These are phyloP conservation scores for Calidris pugnax DNA, from an alignment of 2,113 vertebrate species.

Conservation along the genomic window DNA sequence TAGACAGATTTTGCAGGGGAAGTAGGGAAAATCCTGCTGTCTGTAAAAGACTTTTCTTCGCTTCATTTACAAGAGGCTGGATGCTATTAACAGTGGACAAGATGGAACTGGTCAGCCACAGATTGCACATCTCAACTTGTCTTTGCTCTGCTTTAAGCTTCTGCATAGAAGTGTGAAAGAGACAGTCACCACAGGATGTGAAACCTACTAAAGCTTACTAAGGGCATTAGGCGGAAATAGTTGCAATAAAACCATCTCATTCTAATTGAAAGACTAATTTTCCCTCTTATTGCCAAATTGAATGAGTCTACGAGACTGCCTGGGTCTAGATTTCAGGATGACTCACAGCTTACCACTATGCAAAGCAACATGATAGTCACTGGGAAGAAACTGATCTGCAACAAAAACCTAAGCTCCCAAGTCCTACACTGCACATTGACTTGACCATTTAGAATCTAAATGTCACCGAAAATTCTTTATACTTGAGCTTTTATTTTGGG, in stretches of 20 bases:
- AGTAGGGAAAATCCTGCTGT: background rate
- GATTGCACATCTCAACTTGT: background rate
- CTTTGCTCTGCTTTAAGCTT: background rate
- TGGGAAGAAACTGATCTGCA: background rate
- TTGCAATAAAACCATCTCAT: background rate
- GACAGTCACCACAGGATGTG: background rate
- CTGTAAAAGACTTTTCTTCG: background rate
- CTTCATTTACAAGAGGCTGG: background rate
- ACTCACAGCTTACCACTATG: background rate
- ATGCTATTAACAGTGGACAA: background rate
- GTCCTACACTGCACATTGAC: background rate
- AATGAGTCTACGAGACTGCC: background rate
- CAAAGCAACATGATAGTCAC: background rate
- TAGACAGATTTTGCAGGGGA: background rate
- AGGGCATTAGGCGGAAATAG: background rate
- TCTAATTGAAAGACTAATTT: background rate
- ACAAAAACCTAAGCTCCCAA: background rate
- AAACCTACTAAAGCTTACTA: background rate
- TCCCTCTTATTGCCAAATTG: background rate
- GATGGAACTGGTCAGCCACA: background rate
- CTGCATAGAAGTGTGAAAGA: background rate
- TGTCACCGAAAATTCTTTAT: background rate
- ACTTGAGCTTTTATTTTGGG: background rate
- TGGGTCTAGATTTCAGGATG: background rate
- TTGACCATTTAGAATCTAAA: background rate